phyloP scores from a whole-genome alignment of 1,140 invertebrate species.

The Magallana gigas region DNA sequence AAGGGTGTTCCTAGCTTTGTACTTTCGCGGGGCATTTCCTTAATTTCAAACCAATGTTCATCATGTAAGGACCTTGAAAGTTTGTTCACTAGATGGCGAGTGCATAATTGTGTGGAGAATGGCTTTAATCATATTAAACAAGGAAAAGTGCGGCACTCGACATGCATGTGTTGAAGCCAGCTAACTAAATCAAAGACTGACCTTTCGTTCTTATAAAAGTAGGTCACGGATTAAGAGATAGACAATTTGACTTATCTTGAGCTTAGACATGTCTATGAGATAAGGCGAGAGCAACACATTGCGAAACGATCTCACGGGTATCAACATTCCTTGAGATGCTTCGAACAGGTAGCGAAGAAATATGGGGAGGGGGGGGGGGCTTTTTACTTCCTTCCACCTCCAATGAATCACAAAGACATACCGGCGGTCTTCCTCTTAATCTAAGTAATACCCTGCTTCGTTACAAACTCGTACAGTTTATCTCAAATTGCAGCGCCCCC shows the following conservation, averaged over 20 bases:
- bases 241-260: conserved; percentile 29
- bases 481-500: conserved; percentile 11
- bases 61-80: conserved; percentile 14
- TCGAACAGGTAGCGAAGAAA: not conserved
- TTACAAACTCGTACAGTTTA: conserved; percentile 10
- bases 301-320: conserved; percentile 24
- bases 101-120: conserved; percentile 16
- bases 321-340: not conserved
- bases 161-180: conserved; percentile 35
- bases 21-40: conserved; percentile 6
- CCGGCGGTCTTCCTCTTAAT: not conserved
- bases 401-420: conserved; percentile 25
- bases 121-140: conserved; percentile 36
- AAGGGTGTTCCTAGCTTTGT: not conserved
- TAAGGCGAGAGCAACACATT: conserved; percentile 8
- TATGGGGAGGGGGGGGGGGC: not conserved
- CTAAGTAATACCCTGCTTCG: conserved; percentile 6
- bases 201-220: conserved; percentile 15
- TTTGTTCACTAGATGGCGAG: not conserved
- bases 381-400: not conserved
- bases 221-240: conserved; percentile 29
- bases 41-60: conserved; percentile 9
- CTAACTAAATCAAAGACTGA: conserved; percentile 34
- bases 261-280: conserved; percentile 22
- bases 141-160: conserved; percentile 29